phyloP scores from a whole-genome alignment of 1,140 invertebrate genomes.

The Holcopasites calliopsidis region DNA sequence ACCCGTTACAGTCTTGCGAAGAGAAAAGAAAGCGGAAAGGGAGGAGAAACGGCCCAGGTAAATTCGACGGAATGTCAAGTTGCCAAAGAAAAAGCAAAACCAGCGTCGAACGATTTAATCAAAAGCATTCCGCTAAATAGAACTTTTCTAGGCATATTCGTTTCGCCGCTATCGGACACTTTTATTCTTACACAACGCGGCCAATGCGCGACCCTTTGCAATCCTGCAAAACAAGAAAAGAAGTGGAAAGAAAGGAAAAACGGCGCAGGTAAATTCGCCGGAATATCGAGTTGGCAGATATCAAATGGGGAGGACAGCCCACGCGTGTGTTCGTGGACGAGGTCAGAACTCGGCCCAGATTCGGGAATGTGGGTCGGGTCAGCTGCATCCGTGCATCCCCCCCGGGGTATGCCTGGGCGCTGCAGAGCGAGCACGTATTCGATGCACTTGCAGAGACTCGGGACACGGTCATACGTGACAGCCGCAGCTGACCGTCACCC shows the following conservation, averaged over 20 bases:
- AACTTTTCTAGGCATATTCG: too few relatives aligned
- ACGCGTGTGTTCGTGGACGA: conserved; percentile 14
- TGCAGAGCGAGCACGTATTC: conserved; percentile 51
- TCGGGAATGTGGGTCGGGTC: conserved; percentile 74
- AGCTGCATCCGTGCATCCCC: conserved; percentile 70
- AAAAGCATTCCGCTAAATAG: too few relatives aligned
- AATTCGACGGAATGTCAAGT: conserved; percentile 34
- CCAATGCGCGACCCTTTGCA: too few relatives aligned
- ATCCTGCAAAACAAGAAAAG: too few relatives aligned
- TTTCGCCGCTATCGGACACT: too few relatives aligned
- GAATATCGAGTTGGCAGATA: conserved; percentile 39
- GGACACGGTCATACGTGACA: conserved; percentile 58
- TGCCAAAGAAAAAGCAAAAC: too few relatives aligned
- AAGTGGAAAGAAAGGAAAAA: too few relatives aligned
- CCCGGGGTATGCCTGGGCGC: conserved; percentile 51
- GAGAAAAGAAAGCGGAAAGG: not conserved
- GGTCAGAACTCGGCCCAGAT: conserved; percentile 67
- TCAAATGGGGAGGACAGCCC: conserved; percentile 31
- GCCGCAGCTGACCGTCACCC: conserved; percentile 41
- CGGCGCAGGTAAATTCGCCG: conserved; percentile 24
- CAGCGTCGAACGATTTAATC: too few relatives aligned
- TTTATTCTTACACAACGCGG: too few relatives aligned
- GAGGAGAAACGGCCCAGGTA: too few relatives aligned
- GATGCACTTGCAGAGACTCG: conserved; percentile 28
- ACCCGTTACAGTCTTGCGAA: not conserved